Evolutionary conservation across 92 coral and sea anemone genomes (phyloP).

Genomic region (Palythoa heliodiscus): DNA sequence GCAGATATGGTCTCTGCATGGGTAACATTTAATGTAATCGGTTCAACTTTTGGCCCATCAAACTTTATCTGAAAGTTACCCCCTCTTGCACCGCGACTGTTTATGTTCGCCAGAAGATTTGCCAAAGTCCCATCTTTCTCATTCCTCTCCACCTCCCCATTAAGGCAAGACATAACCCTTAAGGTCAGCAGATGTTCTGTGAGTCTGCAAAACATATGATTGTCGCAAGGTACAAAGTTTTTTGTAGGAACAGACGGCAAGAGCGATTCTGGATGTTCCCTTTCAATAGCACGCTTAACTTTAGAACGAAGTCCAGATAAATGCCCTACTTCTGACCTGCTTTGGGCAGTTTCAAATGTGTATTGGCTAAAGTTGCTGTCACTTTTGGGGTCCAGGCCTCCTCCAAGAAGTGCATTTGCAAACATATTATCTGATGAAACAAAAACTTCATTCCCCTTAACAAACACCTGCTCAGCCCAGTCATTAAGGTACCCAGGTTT

Average conservation of each 20-base stretch:
- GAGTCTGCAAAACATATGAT: slow-evolving; percentile 30
- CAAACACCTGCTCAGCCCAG: slow-evolving; percentile 50
- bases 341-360: slow-evolving; percentile 61
- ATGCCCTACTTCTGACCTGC: slow-evolving; percentile 50
- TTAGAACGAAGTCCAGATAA: slow-evolving; percentile 59
- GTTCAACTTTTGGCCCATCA: slow-evolving; percentile 48
- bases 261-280: slow-evolving; percentile 56
- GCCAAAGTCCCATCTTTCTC: slow-evolving; percentile 20
- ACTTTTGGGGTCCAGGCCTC: slow-evolving; percentile 63
- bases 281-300: slow-evolving; percentile 54
- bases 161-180: slow-evolving; percentile 17
- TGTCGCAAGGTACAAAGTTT: slow-evolving; percentile 35
- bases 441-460: neutral
- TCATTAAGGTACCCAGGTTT: slow-evolving; percentile 43
- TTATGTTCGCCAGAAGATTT: slow-evolving; percentile 13
- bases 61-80: slow-evolving; percentile 42
- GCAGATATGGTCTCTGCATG: slow-evolving; percentile 63
- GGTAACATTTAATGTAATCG: slow-evolving; percentile 40
- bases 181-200: slow-evolving; percentile 25
- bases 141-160: slow-evolving; percentile 14
- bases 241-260: slow-evolving; percentile 40
- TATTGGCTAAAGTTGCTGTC: slow-evolving; percentile 52
- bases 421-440: slow-evolving; percentile 39
- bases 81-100: slow-evolving; percentile 35
- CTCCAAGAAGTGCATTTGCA: slow-evolving; percentile 59